These are phyloP conservation scores for Belonocnema kinseyi DNA, from an alignment of 1,140 invertebrate genomes.

Conservation along the genomic window DNA sequence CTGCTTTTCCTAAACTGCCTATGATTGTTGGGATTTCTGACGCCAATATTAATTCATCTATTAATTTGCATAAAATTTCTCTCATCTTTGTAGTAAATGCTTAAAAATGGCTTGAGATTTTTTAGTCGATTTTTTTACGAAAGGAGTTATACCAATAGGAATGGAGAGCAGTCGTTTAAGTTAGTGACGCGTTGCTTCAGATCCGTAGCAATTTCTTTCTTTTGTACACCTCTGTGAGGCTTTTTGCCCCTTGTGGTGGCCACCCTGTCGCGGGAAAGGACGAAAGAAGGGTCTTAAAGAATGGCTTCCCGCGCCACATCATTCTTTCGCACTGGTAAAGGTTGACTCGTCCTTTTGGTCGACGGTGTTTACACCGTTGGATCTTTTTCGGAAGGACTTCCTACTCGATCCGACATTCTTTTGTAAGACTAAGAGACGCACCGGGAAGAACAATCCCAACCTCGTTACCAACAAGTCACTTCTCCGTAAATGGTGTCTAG, in stretches of 20 bases:
- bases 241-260: constrained; percentile 58
- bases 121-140: neutral
- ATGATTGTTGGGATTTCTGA: too few relatives aligned
- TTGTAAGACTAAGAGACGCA: constrained; percentile 30
- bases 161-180: neutral
- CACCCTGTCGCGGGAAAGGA: constrained; percentile 52
- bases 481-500: constrained; percentile 41
- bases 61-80: too few relatives aligned
- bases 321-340: constrained; percentile 66
- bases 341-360: constrained; percentile 62
- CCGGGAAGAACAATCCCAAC: constrained; percentile 64
- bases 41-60: too few relatives aligned
- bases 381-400: constrained; percentile 66
- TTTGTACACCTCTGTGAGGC: constrained; percentile 40
- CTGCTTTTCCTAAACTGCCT: too few relatives aligned
- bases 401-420: constrained; percentile 50
- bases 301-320: constrained; percentile 69
- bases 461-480: constrained; percentile 61
- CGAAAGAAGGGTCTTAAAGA: constrained; percentile 63
- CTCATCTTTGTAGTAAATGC: constrained; percentile 17
- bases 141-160: neutral
- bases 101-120: constrained; percentile 23
- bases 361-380: constrained; percentile 65
- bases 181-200: neutral
- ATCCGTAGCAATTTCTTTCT: constrained; percentile 48